phyloP scores from a whole-genome alignment of 2,888 invertebrate genomes.

The Penaeus monodon region DNA sequence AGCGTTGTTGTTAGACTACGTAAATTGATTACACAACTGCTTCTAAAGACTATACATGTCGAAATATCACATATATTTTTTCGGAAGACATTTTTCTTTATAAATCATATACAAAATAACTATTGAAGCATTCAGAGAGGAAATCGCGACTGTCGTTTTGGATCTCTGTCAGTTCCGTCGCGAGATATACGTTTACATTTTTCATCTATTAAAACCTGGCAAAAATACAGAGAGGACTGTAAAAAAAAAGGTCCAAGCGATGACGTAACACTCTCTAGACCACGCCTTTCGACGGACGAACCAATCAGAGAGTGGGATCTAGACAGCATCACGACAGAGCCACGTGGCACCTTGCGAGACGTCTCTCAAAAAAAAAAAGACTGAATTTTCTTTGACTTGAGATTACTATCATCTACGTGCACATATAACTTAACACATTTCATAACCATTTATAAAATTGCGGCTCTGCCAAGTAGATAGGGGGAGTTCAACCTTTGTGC shows the following conservation, averaged over 20 bases:
- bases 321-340: too few species aligned
- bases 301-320: too few species aligned
- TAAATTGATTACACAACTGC: slow-evolving; percentile 24
- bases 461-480: slow-evolving; percentile 63
- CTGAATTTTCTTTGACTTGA: background rate
- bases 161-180: too few species aligned
- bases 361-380: slow-evolving; percentile 9
- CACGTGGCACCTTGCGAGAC: background rate
- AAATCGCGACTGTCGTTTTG: too few species aligned
- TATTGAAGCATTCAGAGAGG: too few species aligned
- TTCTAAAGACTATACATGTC: slow-evolving; percentile 26
- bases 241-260: background rate
- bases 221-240: background rate
- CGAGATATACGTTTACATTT: too few species aligned
- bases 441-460: slow-evolving; percentile 35
- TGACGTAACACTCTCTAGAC: too few species aligned
- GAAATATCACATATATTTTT: slow-evolving; percentile 19
- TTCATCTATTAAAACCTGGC: background rate
- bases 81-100: background rate
- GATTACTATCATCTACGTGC: slow-evolving; percentile 42
- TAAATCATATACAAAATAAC: background rate
- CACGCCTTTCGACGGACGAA: too few species aligned
- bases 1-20: slow-evolving; percentile 19
- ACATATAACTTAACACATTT: slow-evolving; percentile 53
- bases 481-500: slow-evolving; percentile 58